Percentiles rank a stretch among this genome's conserved stretches.
phyloP scores from a whole-genome alignment of 2,113 vertebrate species.

The Channa argus region DNA sequence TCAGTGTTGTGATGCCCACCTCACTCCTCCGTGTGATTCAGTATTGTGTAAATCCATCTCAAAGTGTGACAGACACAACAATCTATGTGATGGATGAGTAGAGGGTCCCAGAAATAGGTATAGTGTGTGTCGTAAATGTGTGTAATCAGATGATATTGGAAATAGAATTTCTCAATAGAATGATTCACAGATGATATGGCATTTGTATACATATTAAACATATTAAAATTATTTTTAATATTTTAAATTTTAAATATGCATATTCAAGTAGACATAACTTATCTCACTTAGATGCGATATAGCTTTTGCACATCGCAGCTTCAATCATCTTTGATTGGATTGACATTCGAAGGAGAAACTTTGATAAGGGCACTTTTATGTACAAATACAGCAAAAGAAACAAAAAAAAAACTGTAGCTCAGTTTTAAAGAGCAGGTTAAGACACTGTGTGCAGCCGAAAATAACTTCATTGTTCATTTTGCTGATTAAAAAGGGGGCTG shows the following conservation, averaged over 20 bases:
- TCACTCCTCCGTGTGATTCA: constrained; percentile 14
- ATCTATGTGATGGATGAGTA: constrained; percentile 36
- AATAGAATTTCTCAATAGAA: too few species aligned
- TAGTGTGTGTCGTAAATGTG: neutral
- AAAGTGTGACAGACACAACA: neutral
- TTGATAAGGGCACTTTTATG: neutral
- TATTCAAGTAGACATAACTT: too few species aligned
- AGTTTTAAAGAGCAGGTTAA: neutral
- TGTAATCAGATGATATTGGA: too few species aligned
- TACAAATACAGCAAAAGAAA: constrained; percentile 11
- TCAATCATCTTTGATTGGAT: too few species aligned
- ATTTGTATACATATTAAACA: neutral
- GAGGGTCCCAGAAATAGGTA: neutral
- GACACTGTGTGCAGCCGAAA: too few species aligned
- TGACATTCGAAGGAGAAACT: too few species aligned
- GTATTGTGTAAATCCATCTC: constrained; percentile 14
- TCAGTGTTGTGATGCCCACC: neutral
- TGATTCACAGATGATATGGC: neutral
- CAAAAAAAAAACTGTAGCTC: neutral
- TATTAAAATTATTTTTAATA: too few species aligned
- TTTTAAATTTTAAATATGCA: too few species aligned
- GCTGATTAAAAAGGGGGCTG: too few species aligned
- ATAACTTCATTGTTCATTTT: too few species aligned
- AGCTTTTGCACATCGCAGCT: too few species aligned
- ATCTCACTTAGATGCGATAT: too few species aligned